A percentile compares a stretch with the other conserved stretches of the same genome.
phyloP scores from a whole-genome alignment of 1,140 invertebrate species.

The Macrotrachela quadricornifera region DNA sequence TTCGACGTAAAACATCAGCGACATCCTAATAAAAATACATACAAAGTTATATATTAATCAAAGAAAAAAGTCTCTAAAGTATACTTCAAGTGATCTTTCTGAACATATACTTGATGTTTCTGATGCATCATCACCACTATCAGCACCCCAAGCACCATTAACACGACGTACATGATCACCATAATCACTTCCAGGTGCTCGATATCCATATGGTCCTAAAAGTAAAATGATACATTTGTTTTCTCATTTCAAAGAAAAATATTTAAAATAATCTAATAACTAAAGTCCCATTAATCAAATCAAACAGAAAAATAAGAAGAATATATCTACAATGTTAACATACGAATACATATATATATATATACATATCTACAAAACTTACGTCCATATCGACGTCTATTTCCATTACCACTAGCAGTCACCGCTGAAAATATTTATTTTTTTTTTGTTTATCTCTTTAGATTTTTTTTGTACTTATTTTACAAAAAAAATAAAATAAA shows the following conservation, averaged over 20 bases:
- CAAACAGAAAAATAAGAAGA: neutral
- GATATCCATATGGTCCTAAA: neutral
- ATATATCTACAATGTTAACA: neutral
- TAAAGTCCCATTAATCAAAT: neutral
- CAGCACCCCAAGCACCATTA: neutral
- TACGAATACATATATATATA: neutral
- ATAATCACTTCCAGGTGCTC: neutral
- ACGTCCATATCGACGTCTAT: neutral
- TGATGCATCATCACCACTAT: constrained; percentile 47
- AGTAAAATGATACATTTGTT: neutral
- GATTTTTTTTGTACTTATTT: neutral
- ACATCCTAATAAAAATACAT: constrained; percentile 42
- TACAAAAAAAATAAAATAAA: neutral
- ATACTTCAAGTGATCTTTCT: constrained; percentile 42
- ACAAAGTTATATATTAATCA: constrained; percentile 5
- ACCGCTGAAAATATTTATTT: neutral
- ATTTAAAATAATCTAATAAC: neutral
- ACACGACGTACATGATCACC: too few relatives aligned
- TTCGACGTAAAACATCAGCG: constrained; percentile 60
- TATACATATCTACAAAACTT: neutral
- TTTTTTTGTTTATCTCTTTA: neutral
- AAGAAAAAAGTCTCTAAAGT: neutral
- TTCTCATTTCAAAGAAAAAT: neutral
- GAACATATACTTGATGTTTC: constrained; percentile 84
- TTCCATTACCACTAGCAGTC: neutral